Percentiles rank a stretch among this genome's conserved stretches.
Conservation (phyloP, 2,113 vertebrate genomes). For the Prietella phreatophila region DNA sequence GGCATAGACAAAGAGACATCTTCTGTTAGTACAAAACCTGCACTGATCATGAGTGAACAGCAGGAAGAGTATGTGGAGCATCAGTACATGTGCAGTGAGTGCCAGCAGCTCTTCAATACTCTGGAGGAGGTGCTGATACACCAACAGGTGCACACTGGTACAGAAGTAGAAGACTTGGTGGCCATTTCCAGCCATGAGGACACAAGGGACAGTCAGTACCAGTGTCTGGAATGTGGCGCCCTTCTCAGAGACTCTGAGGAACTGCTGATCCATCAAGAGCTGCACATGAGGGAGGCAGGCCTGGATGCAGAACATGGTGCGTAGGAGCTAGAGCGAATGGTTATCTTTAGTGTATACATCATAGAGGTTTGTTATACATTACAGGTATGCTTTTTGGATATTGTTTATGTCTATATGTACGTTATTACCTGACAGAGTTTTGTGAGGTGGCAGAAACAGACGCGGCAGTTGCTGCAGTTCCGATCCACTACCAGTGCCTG, state of each 20-base stretch:
- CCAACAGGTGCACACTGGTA: constrained; percentile 80
- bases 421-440: constrained; percentile 58
- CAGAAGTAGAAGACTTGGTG: constrained; percentile 62
- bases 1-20: neutral
- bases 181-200: constrained; percentile 55
- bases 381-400: neutral
- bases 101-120: constrained; percentile 82
- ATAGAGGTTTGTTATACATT: neutral
- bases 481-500: constrained; percentile 86
- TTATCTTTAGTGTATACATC: neutral
- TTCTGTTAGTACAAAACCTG: neutral
- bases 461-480: constrained; percentile 55
- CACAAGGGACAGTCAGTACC: constrained; percentile 75
- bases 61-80: constrained; percentile 78
- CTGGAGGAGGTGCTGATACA: constrained; percentile 85
- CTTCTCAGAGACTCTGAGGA: constrained; percentile 78
- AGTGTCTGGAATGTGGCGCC: constrained; percentile 84
- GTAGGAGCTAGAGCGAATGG: neutral
- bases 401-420: neutral
- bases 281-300: constrained; percentile 79
- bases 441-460: constrained; percentile 67
- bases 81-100: constrained; percentile 91
- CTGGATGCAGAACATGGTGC: constrained; percentile 69
- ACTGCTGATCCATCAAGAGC: constrained; percentile 84
- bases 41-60: constrained; percentile 64